phyloP scores from a whole-genome alignment of 2,888 invertebrate genomes.

The Aquatica leii region DNA sequence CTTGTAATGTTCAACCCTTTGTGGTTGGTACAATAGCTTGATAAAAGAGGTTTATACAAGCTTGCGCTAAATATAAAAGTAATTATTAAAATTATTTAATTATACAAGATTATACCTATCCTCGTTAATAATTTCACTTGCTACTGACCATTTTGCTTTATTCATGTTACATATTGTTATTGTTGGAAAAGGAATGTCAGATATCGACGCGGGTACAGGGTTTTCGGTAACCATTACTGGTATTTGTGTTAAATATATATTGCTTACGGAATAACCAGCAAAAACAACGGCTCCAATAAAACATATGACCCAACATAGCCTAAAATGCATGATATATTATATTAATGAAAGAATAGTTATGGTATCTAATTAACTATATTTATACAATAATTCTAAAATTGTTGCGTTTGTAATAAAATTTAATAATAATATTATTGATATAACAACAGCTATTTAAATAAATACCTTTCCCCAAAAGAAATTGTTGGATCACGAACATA shows the following conservation, averaged over 20 bases:
- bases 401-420: too few relatives aligned
- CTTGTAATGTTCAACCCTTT: background rate
- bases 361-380: background rate
- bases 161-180: slow-evolving; percentile 87
- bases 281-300: slow-evolving; percentile 71
- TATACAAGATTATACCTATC: slow-evolving; percentile 49
- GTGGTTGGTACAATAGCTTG: background rate
- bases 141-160: slow-evolving; percentile 73
- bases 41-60: background rate
- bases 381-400: too few relatives aligned
- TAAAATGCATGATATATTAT: too few relatives aligned
- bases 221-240: slow-evolving; percentile 84
- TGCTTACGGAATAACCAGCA: slow-evolving; percentile 75
- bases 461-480: slow-evolving; percentile 22
- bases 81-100: too few relatives aligned
- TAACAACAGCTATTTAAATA: background rate
- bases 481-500: slow-evolving; percentile 15
- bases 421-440: background rate
- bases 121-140: slow-evolving; percentile 58
- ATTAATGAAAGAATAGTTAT: too few relatives aligned
- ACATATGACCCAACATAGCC: slow-evolving; percentile 76
- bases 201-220: slow-evolving; percentile 72
- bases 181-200: slow-evolving; percentile 81
- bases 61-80: too few relatives aligned
- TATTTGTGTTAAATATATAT: slow-evolving; percentile 71